Conservation (phyloP, 1,140 invertebrate species). For the Xylocopa sonorina region DNA sequence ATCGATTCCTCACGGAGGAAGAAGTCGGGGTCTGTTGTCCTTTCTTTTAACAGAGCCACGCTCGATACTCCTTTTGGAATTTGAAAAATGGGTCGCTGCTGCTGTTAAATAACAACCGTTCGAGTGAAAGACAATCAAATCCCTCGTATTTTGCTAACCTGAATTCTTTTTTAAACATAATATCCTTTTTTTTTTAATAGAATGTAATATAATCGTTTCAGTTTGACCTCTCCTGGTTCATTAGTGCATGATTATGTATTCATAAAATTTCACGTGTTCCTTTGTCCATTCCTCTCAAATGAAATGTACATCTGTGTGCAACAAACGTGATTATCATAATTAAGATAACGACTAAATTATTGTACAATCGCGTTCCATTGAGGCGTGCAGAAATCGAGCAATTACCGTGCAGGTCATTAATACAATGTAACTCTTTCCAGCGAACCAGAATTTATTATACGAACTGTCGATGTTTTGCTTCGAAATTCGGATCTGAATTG, state of each 20-base stretch:
- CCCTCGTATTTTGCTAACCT: no score
- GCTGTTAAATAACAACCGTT: background rate
- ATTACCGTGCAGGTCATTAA: no score
- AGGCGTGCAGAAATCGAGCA: no score
- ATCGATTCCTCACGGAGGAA: slow-evolving; percentile 22
- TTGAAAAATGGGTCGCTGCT: background rate
- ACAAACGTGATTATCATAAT: background rate
- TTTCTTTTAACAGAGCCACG: background rate
- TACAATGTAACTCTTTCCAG: no score
- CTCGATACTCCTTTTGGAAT: slow-evolving; percentile 10
- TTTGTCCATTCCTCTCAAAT: background rate
- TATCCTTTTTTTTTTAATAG: no score
- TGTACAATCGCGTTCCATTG: no score
- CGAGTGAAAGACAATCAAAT: background rate
- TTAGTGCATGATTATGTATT: background rate
- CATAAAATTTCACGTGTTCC: background rate
- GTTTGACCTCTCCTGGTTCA: background rate
- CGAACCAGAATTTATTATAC: no score
- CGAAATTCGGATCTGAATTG: no score
- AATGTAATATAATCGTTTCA: no score
- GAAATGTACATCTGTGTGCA: background rate
- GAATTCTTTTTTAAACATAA: no score
- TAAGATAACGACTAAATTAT: background rate
- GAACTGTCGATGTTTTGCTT: no score
- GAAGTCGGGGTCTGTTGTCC: slow-evolving; percentile 13